A percentile compares a stretch with the other conserved stretches of the same genome.
phyloP scores from a whole-genome alignment of 35 echinoderm and acorn worm species.

The Acanthaster planci region DNA sequence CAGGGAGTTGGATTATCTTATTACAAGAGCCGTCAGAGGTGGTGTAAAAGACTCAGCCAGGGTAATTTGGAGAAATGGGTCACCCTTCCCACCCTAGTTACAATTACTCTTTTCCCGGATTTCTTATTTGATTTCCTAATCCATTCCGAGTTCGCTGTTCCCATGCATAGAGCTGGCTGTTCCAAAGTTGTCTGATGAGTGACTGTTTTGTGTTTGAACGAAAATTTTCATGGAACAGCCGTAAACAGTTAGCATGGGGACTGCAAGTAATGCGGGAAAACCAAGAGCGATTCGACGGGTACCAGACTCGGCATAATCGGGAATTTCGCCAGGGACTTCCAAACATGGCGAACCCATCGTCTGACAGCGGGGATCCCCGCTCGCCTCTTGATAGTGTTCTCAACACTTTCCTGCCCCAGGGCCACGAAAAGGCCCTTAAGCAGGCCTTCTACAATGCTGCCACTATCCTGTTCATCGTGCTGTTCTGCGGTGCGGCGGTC shows the following conservation, averaged over 20 bases:
- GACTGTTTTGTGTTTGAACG: too few species aligned
- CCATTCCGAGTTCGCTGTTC: too few species aligned
- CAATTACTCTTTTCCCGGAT: too few species aligned
- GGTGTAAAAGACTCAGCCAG: too few species aligned
- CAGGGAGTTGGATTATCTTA: too few species aligned
- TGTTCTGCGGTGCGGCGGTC: constrained; percentile 62
- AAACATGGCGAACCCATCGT: constrained; percentile 65
- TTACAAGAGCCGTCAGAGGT: too few species aligned
- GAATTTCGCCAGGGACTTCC: constrained; percentile 34
- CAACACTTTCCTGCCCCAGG: constrained; percentile 64
- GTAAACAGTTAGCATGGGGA: background rate
- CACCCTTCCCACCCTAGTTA: too few species aligned
- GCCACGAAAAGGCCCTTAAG: constrained; percentile 69
- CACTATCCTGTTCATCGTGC: constrained; percentile 50
- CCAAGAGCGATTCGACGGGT: background rate
- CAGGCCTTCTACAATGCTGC: constrained; percentile 75
- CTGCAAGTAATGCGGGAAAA: background rate
- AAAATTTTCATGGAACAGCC: background rate
- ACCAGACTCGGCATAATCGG: background rate
- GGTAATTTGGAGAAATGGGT: too few species aligned
- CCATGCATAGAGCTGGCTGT: too few species aligned
- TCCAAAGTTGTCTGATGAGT: too few species aligned
- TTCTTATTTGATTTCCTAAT: too few species aligned
- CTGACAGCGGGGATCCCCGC: constrained; percentile 49
- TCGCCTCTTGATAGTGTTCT: constrained; percentile 75